Conservation (phyloP, 2,888 invertebrate genomes). For the Ganaspis brasiliensis region DNA sequence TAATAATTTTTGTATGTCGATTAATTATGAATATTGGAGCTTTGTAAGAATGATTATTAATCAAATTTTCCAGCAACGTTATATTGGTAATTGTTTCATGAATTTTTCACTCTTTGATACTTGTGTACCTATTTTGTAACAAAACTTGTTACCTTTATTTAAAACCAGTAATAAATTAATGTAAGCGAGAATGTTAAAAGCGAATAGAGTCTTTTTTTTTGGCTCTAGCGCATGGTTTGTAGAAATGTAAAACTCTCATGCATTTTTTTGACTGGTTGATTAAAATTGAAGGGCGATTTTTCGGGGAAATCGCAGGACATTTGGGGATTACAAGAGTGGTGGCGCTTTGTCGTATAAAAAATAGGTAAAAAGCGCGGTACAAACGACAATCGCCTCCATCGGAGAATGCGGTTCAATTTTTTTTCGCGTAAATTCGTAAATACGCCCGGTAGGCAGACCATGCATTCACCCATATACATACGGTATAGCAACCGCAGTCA, state of each 20-base stretch:
- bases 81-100: too few relatives aligned
- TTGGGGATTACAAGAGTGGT: slow-evolving; percentile 52
- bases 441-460: slow-evolving; percentile 36
- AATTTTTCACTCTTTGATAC: too few relatives aligned
- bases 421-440: slow-evolving; percentile 43
- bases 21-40: too few relatives aligned
- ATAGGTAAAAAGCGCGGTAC: slow-evolving; percentile 74
- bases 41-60: too few relatives aligned
- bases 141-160: too few relatives aligned
- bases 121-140: too few relatives aligned
- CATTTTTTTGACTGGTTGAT: neutral
- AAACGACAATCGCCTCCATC: slow-evolving; percentile 70
- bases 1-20: too few relatives aligned
- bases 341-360: slow-evolving; percentile 74
- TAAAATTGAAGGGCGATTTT: slow-evolving; percentile 41
- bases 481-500: slow-evolving; percentile 61
- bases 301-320: slow-evolving; percentile 32
- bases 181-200: too few relatives aligned
- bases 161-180: too few relatives aligned
- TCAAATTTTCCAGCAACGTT: too few relatives aligned
- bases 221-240: neutral
- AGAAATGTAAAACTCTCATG: neutral
- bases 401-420: slow-evolving; percentile 44
- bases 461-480: slow-evolving; percentile 39
- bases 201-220: too few relatives aligned